Base-by-base conservation (phyloP, 1,140 invertebrate genomes). In the Rhyacophila brunnea region DNA sequence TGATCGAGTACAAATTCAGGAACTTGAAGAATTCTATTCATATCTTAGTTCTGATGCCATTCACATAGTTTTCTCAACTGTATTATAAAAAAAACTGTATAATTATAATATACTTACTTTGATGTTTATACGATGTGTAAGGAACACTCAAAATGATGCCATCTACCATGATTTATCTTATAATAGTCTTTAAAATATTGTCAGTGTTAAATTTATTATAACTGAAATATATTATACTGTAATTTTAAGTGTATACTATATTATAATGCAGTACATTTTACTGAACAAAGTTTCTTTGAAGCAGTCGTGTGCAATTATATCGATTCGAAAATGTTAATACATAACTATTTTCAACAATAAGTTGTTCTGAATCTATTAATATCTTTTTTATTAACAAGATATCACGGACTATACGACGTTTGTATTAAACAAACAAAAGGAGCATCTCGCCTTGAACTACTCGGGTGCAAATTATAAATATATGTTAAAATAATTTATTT, bases 291-390 rank as follows among this genome's bases (percentile, higher is more conserved):
- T 35, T 15, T 36, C 34, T 36, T 36, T 20, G 34, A 38, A 38
- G 14, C 17, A 40, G 15, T 18, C 38, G 13, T 51, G 15, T 36
- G 20, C 6, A 43, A 23, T 18, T n/a, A 17, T 6, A 13, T 54
- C 11, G 17, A 17, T 44, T 20, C 20, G n/a, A 6, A 40, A 47
- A 15, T 14, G 28, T 44, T 32, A n/a, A 34, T 46, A 40, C 18
- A 17, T 1, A 18, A 56, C n/a, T 56, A 15, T n/a, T 23, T 45
- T n/a, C 28, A 58, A 50, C 17, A 47, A 18, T 38, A 18, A 28
- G 23, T 23, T 57, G 40, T 58, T 58, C 56, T 58, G 56, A 58
- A 51, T 58, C 48, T 50, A 38, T 58, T 58, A 58, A 58, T 20
- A 42, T 57, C 10, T 13, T 44, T 9, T 36, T 15, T 50, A 49